Evolutionary conservation across 2,888 invertebrate genomes (phyloP), one percentile per base, ranked within the genome.

Genomic region (Sycophila texana): DNA sequence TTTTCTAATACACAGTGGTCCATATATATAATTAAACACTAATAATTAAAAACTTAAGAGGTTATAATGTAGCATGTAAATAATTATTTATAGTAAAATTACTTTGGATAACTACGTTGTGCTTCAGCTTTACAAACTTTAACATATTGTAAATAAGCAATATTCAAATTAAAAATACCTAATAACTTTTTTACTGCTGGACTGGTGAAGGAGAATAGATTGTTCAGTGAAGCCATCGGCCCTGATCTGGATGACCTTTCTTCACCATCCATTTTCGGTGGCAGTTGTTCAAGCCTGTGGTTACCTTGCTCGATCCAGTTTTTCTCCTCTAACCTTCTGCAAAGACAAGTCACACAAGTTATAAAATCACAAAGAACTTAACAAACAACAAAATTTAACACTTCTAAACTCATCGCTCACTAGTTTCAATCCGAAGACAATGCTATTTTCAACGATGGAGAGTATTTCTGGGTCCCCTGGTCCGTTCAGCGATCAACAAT

Each of bases 141-240:
- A 47, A 39, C 18, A 18, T 18, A 1, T n/a, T 47, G 13, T 47
- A 39, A 63, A 10, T 39, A 39, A 39, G 7, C 10, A 1, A 39
- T 7, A 39, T 39, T 39, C 7, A 10, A 39, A 39, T 20, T 16
- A 18, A 58, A 73, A n/a, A 39, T 74, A 81, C 81, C 81, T 74
- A 93, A 87, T 63, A 93, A 89, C 82, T 92, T 91, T 86, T 93
- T 93, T n/a, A 93, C 93, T 4, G 91, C 91, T 20, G 91, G 91
- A 83, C 91, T 92, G 18, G 92, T 92, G 87, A 93, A 93, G 63
- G 92, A 92, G 85, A 93, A 93, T 65, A 93, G 88, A 85, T 92
- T 92, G 86, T 92, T 93, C 51, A 92, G 86, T 55, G 91, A 90
- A 53, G 92, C 88, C 89, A 91, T 82, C 14, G 80, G 82, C 13